Evolutionary conservation across 1,140 invertebrate species (phyloP), one percentile per base, ranked within the genome.

Genomic region (Antheraea pernyi): DNA sequence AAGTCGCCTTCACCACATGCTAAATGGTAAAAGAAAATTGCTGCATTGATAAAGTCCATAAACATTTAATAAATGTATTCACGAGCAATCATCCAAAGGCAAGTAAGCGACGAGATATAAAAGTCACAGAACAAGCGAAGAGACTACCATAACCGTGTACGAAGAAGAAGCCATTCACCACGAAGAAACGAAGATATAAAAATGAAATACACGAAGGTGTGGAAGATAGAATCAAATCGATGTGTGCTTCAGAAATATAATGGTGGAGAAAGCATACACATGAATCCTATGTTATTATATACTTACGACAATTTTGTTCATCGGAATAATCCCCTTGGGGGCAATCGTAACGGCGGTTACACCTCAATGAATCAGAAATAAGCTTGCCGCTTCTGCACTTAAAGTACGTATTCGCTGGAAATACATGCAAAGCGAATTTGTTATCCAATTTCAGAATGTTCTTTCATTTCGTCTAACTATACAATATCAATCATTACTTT

Each of bases 261-360:
- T 59, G 59, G 78, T 67, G 66, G 61, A 77, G 61, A 63, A 71
- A 65, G 42, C 61, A 67, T 42, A 62, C 46, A 74, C 37, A 66
- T 68, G 65, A 77, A 63, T 36, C 74, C 73, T 70, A 46, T 72
- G 65, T 60, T 67, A 74, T 66, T 64, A 68, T 70, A 59, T 84
- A 95, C 95, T 95, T 96, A 96, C 95, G 94, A 93, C 96, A 96
- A 87, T 95, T 93, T 83, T 89, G 93, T 93, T 96, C 96, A 83
- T 96, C 96, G 76, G 94, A 94, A 87, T 94, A 94, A 93, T 96
- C 95, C 71, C 83, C 88, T 37, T 62, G 64, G 69, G 86, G 86
- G 92, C 96, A 96, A 93, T 96, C 95, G 80, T 94, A 94, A 71
- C 91, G 86, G 67, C 94, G 93, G 92, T 96, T 95, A 91, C 96